Evolutionary conservation across 2,888 invertebrate genomes (phyloP).

Genomic region (Caenorhabditis sp.): DNA sequence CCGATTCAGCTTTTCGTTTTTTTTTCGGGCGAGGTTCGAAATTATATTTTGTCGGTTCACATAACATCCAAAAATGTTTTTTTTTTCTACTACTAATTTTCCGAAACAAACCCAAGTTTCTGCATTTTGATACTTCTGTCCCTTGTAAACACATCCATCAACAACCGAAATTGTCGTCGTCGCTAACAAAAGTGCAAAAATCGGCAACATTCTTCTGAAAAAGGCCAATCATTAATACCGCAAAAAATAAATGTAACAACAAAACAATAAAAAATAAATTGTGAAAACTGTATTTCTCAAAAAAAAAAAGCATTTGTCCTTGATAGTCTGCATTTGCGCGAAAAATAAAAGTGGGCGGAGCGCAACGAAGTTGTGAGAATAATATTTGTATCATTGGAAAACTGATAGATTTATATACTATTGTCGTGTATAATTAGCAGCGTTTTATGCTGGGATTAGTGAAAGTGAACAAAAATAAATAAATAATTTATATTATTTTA

Average conservation of each 20-base stretch:
- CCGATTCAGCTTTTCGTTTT: no score
- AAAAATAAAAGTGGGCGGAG: conserved; percentile 20
- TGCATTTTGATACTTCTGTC: conserved; percentile 45
- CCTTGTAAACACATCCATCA: conserved; percentile 46
- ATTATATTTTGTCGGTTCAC: no score
- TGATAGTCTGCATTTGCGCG: conserved; percentile 31
- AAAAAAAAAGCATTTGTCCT: conserved; percentile 34
- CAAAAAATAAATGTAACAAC: not conserved
- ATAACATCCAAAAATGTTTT: no score
- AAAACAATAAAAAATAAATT: not conserved
- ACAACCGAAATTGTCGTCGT: not conserved
- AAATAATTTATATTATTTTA: not conserved
- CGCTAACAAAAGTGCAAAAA: not conserved
- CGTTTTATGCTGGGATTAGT: no score
- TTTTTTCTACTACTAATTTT: no score
- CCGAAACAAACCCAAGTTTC: conserved; percentile 51
- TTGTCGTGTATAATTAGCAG: not conserved
- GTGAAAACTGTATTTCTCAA: conserved; percentile 7
- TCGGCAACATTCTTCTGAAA: not conserved
- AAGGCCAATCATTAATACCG: not conserved
- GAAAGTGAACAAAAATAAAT: not conserved
- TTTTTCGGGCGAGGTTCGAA: no score
- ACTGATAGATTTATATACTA: not conserved
- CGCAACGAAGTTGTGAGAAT: not conserved
- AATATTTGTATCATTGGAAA: not conserved